Conservation (phyloP, 2,113 vertebrate species). For the Syngnathoides biaculeatus region DNA sequence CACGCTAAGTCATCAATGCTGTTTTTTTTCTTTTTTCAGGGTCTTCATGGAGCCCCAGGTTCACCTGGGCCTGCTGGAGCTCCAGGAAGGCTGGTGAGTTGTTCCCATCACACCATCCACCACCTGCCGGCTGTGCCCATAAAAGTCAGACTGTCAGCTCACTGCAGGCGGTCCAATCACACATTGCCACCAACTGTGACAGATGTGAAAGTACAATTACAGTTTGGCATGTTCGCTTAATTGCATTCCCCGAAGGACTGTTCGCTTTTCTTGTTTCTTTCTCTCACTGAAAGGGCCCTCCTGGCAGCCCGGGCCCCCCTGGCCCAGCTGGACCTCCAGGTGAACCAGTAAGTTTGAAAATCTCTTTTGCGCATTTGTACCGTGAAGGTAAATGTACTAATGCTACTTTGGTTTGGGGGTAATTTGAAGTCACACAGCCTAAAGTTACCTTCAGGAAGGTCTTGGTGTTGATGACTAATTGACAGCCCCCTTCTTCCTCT, state of each 20-base stretch:
- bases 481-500: constrained; percentile 15
- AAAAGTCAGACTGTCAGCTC: constrained; percentile 33
- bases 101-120: constrained; percentile 4
- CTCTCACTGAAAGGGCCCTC: constrained; percentile 80
- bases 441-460: constrained; percentile 31
- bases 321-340: constrained; percentile 90
- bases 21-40: constrained; percentile 69
- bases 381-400: constrained; percentile 14
- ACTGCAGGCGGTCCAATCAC: constrained; percentile 38
- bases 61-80: constrained; percentile 80
- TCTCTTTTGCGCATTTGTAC: constrained; percentile 14
- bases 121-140: constrained; percentile 24
- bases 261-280: constrained; percentile 45
- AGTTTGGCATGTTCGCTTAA: constrained; percentile 16
- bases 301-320: constrained; percentile 85
- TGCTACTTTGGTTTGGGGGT: constrained; percentile 17
- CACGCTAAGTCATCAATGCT: background rate
- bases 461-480: constrained; percentile 29
- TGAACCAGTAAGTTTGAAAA: constrained; percentile 83
- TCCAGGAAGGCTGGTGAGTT: constrained; percentile 81
- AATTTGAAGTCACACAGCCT: constrained; percentile 21
- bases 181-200: constrained; percentile 44
- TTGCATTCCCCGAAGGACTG: constrained; percentile 23
- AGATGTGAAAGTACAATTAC: constrained; percentile 33
- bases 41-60: constrained; percentile 81